Evolutionary conservation across 1,140 invertebrate genomes (phyloP).

Genomic region (Berghia stephanieae): DNA sequence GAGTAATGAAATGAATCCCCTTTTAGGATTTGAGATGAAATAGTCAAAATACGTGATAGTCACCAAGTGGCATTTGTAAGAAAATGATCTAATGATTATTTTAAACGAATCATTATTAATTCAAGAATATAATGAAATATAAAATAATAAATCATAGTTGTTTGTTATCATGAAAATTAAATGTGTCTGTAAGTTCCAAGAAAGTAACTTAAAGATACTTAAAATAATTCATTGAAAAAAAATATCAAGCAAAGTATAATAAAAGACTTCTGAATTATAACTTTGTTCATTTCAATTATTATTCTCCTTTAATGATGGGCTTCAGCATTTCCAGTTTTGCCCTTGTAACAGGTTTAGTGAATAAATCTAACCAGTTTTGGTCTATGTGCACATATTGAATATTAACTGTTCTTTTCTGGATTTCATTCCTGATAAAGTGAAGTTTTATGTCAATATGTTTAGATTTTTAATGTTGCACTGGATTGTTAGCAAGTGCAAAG

Average conservation of each 20-base stretch:
- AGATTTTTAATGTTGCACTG: slow-evolving; percentile 62
- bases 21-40: no score
- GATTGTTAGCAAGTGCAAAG: slow-evolving; percentile 62
- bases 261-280: background rate
- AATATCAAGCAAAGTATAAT: background rate
- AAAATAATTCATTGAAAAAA: background rate
- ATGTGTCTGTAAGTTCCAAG: background rate
- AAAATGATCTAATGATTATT: background rate
- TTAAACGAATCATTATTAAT: background rate
- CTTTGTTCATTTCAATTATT: background rate
- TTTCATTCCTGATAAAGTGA: slow-evolving; percentile 59
- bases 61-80: no score
- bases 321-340: slow-evolving; percentile 8
- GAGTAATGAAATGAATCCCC: no score
- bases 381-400: slow-evolving; percentile 12
- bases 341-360: slow-evolving; percentile 32
- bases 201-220: no score
- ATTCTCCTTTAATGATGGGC: background rate
- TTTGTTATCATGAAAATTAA: no score
- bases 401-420: slow-evolving; percentile 27
- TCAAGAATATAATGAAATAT: no score
- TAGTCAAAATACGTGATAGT: no score
- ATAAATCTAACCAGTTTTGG: slow-evolving; percentile 20
- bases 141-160: no score
- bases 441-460: slow-evolving; percentile 64